phyloP scores from a whole-genome alignment of 30 jellyfish, hydroid and myxozoan species.

The Pseudorhiza aurosa region DNA sequence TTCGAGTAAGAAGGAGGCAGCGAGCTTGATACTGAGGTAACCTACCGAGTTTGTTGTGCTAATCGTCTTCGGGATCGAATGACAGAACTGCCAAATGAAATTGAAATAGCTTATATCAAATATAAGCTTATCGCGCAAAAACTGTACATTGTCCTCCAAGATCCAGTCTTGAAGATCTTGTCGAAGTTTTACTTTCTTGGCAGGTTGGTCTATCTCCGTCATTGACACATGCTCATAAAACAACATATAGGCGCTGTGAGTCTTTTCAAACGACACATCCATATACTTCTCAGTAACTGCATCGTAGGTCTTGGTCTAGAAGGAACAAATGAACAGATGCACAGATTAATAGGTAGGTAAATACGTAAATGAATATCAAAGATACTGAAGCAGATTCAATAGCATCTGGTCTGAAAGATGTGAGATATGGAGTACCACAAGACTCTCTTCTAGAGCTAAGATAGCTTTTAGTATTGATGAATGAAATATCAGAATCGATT shows the following conservation, averaged over 20 bases:
- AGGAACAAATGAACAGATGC: no score
- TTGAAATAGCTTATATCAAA: conserved; percentile 83
- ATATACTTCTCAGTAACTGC: conserved; percentile 95
- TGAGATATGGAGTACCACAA: no score
- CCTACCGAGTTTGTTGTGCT: conserved; percentile 31
- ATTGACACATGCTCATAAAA: conserved; percentile 85
- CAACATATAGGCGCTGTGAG: conserved; percentile 97
- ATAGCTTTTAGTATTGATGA: no score
- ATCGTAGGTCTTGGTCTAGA: conserved; percentile 92
- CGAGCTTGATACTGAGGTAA: conserved; percentile 78
- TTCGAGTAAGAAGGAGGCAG: conserved; percentile 82
- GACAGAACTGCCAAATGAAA: conserved; percentile 94
- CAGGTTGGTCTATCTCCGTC: conserved; percentile 56
- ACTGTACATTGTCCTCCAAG: conserved; percentile 88
- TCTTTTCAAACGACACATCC: conserved; percentile 96
- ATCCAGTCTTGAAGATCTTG: conserved; percentile 83
- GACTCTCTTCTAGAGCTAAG: no score
- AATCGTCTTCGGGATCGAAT: conserved; percentile 79
- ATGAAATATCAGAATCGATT: no score
- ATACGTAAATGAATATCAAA: no score
- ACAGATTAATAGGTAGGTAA: no score
- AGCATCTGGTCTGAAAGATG: no score
- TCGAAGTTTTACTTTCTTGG: conserved; percentile 47
- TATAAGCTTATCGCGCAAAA: conserved; percentile 84
- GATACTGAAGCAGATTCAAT: no score